Evolutionary conservation across 2,113 vertebrate genomes (phyloP).

Genomic region (Hemichromis elongatus): DNA sequence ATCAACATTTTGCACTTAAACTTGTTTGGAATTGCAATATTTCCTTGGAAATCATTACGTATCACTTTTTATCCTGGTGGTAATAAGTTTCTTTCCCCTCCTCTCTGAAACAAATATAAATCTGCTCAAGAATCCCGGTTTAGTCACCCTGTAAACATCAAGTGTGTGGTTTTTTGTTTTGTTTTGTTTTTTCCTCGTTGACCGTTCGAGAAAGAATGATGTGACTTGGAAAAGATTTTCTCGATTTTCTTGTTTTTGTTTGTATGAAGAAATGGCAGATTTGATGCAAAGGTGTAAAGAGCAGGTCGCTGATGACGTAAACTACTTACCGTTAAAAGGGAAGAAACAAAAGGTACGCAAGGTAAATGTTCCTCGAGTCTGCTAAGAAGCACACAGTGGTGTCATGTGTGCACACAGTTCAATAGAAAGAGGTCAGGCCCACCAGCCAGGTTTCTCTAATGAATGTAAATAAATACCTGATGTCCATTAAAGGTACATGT

Average conservation of each 20-base stretch:
- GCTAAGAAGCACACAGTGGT: neutral
- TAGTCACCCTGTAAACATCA: neutral
- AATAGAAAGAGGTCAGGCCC: neutral
- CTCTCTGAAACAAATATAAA: neutral
- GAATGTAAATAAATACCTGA: slow-evolving; percentile 18
- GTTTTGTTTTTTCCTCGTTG: neutral
- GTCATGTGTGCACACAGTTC: neutral
- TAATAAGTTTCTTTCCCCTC: neutral
- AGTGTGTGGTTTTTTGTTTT: too few species aligned
- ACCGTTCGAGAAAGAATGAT: neutral
- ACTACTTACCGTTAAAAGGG: neutral
- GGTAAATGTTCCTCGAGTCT: neutral
- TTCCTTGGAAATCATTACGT: neutral
- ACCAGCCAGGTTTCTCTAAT: neutral
- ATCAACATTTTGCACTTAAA: neutral
- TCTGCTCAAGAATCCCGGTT: neutral
- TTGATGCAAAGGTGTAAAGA: neutral
- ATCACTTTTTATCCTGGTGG: neutral
- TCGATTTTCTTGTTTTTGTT: neutral
- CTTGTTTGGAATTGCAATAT: neutral
- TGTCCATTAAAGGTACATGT: neutral
- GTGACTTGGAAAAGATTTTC: neutral
- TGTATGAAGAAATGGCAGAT: fast-evolving
- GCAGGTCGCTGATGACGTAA: neutral
- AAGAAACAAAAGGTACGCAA: neutral